phyloP scores from a whole-genome alignment of 2,113 vertebrate genomes.

The Montifringilla adamsi region DNA sequence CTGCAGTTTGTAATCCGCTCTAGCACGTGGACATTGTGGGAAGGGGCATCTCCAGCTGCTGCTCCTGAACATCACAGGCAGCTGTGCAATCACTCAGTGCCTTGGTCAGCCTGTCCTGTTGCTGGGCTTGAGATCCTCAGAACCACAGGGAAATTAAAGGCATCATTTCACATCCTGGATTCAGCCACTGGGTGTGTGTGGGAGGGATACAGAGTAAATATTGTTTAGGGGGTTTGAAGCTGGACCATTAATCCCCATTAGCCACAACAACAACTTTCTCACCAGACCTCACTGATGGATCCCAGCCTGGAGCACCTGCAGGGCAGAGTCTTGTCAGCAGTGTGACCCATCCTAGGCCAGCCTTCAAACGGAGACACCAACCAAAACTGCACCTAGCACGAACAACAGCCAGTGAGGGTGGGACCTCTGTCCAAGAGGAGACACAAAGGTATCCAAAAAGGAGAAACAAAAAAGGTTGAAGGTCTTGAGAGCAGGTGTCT shows the following conservation, averaged over 20 bases:
- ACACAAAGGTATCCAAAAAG: neutral
- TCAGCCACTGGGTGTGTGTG: neutral
- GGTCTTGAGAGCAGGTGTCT: neutral
- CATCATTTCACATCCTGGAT: neutral
- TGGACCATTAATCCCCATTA: neutral
- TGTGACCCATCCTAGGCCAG: neutral
- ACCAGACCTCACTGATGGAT: neutral
- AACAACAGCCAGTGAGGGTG: fast-evolving
- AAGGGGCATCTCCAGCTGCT: neutral
- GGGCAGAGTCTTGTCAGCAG: neutral
- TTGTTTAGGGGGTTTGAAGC: neutral
- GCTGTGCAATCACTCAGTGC: fast-evolving
- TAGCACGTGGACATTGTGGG: fast-evolving
- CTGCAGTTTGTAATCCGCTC: fast-evolving
- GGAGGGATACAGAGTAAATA: neutral
- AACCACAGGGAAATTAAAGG: neutral
- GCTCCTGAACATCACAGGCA: neutral
- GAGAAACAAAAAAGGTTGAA: neutral
- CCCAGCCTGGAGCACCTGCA: fast-evolving
- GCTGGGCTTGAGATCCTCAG: neutral
- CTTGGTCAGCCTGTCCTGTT: neutral
- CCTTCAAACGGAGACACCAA: neutral
- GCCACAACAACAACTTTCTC: neutral
- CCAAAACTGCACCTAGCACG: neutral
- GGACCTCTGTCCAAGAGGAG: neutral